Conservation (phyloP, 92 coral and sea anemone species). For the Heliopora coerulea region DNA sequence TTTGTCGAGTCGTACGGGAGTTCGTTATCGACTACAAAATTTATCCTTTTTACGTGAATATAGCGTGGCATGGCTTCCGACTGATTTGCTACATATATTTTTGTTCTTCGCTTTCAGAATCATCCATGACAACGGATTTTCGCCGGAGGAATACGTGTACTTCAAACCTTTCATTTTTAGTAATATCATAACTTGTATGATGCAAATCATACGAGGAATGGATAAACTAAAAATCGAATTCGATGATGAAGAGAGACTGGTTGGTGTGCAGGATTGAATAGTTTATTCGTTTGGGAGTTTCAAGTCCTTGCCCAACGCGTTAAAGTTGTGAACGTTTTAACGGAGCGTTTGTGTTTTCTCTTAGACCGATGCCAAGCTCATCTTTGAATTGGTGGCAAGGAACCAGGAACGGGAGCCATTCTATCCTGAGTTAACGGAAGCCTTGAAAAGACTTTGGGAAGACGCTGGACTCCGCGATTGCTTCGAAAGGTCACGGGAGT, state of each 20-base stretch:
- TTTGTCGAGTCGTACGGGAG: slow-evolving; percentile 37
- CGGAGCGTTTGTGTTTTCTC: slow-evolving; percentile 40
- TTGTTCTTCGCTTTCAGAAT: slow-evolving; percentile 65
- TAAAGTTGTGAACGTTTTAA: slow-evolving; percentile 36
- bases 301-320: slow-evolving; percentile 28
- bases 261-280: slow-evolving; percentile 56
- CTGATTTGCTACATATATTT: slow-evolving; percentile 52
- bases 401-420: slow-evolving; percentile 95
- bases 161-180: slow-evolving; percentile 91
- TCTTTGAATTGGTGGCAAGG: slow-evolving; percentile 96
- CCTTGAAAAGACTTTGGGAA: slow-evolving; percentile 84
- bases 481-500: slow-evolving; percentile 85
- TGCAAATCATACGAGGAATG: slow-evolving; percentile 95
- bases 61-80: slow-evolving; percentile 60
- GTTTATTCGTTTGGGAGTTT: slow-evolving; percentile 29
- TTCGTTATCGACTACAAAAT: slow-evolving; percentile 74
- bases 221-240: slow-evolving; percentile 97
- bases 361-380: slow-evolving; percentile 96
- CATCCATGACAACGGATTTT: slow-evolving; percentile 98
- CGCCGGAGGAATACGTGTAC: slow-evolving; percentile 93
- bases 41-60: no score
- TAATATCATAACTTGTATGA: slow-evolving; percentile 87
- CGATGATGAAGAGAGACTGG: slow-evolving; percentile 94
- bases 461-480: slow-evolving; percentile 89
- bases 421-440: slow-evolving; percentile 87